Evolutionary conservation across 2,113 vertebrate species (phyloP).

Genomic region (Megaceryle maxima): DNA sequence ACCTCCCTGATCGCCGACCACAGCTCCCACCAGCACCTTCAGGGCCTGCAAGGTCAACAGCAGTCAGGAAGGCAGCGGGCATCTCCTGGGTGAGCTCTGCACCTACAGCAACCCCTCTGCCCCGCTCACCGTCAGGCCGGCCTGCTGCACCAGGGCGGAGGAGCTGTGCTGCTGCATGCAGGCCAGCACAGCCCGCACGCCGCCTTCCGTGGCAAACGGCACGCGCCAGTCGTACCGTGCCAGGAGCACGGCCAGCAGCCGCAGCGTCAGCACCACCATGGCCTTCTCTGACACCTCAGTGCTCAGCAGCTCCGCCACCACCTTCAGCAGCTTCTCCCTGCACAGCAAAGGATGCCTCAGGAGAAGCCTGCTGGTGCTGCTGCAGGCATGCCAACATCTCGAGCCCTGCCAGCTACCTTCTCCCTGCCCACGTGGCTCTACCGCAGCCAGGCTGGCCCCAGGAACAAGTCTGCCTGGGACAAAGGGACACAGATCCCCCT

Average conservation of each 20-base stretch:
- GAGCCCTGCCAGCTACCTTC: neutral
- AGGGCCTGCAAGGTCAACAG: constrained; percentile 75
- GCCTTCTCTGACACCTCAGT: constrained; percentile 77
- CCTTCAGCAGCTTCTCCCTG: constrained; percentile 91
- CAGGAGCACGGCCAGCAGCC: constrained; percentile 84
- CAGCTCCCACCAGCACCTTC: constrained; percentile 89
- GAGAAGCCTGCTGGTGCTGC: neutral
- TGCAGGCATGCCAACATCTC: fast-evolving
- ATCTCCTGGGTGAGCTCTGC: neutral
- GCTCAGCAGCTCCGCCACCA: constrained; percentile 84
- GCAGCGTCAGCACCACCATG: constrained; percentile 73
- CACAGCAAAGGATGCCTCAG: neutral
- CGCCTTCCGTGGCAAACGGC: constrained; percentile 88
- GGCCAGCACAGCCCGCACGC: constrained; percentile 86
- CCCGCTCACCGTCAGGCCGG: constrained; percentile 85
- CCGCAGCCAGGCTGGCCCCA: neutral
- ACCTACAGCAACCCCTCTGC: fast-evolving
- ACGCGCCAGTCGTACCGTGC: constrained; percentile 86
- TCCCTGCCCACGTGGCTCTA: neutral
- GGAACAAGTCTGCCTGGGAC: neutral
- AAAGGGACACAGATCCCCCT: neutral
- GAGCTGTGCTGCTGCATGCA: constrained; percentile 86
- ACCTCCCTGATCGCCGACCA: constrained; percentile 75
- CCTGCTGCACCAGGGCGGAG: constrained; percentile 83
- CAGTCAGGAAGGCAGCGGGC: neutral